Base-by-base conservation (phyloP, 1,140 invertebrate genomes). In the Nephotettix cincticeps region DNA sequence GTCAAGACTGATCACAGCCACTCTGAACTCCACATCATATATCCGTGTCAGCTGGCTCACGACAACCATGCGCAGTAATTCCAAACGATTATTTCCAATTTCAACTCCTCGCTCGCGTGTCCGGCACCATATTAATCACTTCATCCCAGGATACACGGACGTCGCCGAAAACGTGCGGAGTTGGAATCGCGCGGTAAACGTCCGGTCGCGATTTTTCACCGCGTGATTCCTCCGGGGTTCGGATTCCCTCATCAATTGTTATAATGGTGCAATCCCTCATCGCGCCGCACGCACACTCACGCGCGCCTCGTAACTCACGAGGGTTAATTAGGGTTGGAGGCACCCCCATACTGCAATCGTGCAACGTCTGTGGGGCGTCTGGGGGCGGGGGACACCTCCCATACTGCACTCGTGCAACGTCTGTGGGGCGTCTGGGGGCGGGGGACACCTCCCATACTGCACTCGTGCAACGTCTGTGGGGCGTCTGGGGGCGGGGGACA, bases 261-360 rank as follows among this genome's bases (percentile, higher is more conserved):
- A 6, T 61, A 61, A 61, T 61, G 56, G 56, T 27, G 56, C 56
- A 25, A 61, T 61, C 56, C 6, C 56, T 61, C 56, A 61, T 61
- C 56, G 28, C 21, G 27, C 4, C 56, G 6, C 56, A 61, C 21
- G 25, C 56, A 29, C 23, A 36, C 32, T 6, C 56, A 25, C 56
- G 28, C 25, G 56, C 56, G 23, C 56, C 6, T 25, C 14, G 23
- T 61, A 61, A 61, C 56, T 61, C 56, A 27, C 19, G 27, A 21
- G 56, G 25, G 28, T 61, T 61, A 61, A 61, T 61, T 61, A 61
- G 23, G 56, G 23, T 61, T 61, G 14, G 32, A 14, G 32, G 32
- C 32, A 14, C 32, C 32, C 32, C 14, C 32, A 36, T 36, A 36
- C n/a, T n/a, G n/a, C n/a, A n/a, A n/a, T n/a, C 32, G 32, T 36